Evolutionary conservation across 2,797 vertebrate genomes (phyloP).

Genomic region (Pseudomugil tenellus): DNA sequence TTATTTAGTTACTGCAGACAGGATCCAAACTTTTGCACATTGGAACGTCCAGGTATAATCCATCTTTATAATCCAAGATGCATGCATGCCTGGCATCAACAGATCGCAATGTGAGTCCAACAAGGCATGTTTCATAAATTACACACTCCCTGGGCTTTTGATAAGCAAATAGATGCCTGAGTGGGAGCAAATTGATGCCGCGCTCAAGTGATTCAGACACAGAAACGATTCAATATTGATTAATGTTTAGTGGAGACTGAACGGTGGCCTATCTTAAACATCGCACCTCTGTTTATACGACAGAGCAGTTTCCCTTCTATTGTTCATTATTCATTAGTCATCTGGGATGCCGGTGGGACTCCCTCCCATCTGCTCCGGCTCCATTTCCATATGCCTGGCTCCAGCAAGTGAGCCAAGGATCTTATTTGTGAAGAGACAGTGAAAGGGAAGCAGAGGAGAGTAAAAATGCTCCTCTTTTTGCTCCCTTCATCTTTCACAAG

Average conservation of each 20-base stretch:
- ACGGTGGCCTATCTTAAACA: conserved; percentile 51
- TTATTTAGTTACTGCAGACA: neutral
- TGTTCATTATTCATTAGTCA: conserved; percentile 77
- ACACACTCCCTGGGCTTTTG: conserved; percentile 56
- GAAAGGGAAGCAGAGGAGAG: conserved; percentile 21
- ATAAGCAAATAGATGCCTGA: conserved; percentile 65
- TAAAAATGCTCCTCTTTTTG: conserved; percentile 37
- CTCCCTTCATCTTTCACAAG: conserved; percentile 64
- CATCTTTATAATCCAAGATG: conserved; percentile 31
- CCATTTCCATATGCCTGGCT: conserved; percentile 67
- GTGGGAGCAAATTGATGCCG: conserved; percentile 61
- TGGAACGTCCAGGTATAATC: conserved; percentile 35
- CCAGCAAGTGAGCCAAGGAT: conserved; percentile 51
- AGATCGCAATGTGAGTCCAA: conserved; percentile 53
- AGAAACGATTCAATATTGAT: conserved; percentile 62
- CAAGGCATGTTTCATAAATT: conserved; percentile 56
- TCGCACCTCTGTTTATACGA: conserved; percentile 66
- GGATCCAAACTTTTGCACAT: conserved; percentile 29
- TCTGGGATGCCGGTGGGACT: conserved; percentile 65
- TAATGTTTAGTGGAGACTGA: conserved; percentile 58
- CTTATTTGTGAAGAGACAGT: conserved; percentile 49
- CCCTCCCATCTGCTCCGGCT: conserved; percentile 66
- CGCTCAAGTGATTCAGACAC: conserved; percentile 39
- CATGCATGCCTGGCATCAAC: conserved; percentile 41
- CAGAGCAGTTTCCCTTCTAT: conserved; percentile 66